Conservation (phyloP, 92 coral and sea anemone species). For the Phenganax stokvisi region DNA sequence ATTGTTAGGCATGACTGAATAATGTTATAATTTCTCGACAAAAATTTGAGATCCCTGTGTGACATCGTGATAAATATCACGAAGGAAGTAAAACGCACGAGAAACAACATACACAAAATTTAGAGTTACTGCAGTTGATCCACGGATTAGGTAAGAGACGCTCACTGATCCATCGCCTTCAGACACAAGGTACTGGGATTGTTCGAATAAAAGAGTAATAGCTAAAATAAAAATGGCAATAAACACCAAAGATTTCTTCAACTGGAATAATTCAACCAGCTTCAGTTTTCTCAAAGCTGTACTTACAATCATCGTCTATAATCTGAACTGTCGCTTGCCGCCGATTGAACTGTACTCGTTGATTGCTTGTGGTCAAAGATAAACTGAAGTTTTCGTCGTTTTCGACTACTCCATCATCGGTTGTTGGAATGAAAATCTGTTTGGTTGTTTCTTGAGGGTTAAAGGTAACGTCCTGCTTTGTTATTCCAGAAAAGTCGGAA, state of each 20-base stretch:
- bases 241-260: no score
- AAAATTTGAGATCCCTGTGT: no score
- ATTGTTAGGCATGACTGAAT: no score
- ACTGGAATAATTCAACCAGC: background rate
- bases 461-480: slow-evolving; percentile 26
- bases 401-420: slow-evolving; percentile 7
- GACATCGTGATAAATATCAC: no score
- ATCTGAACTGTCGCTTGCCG: slow-evolving; percentile 10
- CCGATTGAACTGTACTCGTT: slow-evolving; percentile 5
- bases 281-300: background rate
- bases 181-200: slow-evolving; percentile 7
- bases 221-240: background rate
- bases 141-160: background rate
- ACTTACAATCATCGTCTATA: slow-evolving; percentile 19
- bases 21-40: no score
- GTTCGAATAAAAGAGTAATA: background rate
- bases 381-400: slow-evolving; percentile 6
- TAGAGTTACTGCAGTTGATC: slow-evolving; percentile 5
- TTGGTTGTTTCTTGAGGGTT: slow-evolving; percentile 12
- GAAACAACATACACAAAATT: slow-evolving; percentile 3
- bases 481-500: slow-evolving; percentile 19
- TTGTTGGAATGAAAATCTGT: slow-evolving; percentile 3
- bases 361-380: slow-evolving; percentile 4
- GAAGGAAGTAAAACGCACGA: no score
- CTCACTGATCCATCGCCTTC: slow-evolving; percentile 15